Base-by-base conservation (phyloP, 2,113 vertebrate genomes). In the Boulengeromyrus knoepffleri region DNA sequence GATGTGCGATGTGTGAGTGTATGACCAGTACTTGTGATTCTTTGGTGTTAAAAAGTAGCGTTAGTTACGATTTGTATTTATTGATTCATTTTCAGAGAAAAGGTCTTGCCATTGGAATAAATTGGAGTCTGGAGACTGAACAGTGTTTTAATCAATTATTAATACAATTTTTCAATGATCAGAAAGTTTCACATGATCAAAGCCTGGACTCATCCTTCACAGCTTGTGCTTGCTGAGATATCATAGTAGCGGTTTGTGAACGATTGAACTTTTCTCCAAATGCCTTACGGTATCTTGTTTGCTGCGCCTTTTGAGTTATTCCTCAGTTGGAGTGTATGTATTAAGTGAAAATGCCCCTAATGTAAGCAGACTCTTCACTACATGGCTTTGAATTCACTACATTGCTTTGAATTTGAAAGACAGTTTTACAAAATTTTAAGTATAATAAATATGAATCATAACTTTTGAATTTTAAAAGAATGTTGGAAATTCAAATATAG, bases 101-200 rank as follows among this genome's bases (percentile, higher is more conserved):
- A 89, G 84, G 85, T 93, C 92, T 93, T 84, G 93, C 92, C 93
- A 94, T 89, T 92, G 88, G 89, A 94, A 91, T 94, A 91, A 92
- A 93, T 94, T 95, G 93, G 91, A 93, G 93, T 94, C 91, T 89
- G 94, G 94, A 94, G 93, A 93, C 84, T 83, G 90, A 93, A 94
- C 95, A 96, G 94, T 93, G 91, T 89, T 93, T 96, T 96, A 96
- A 97, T 97, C 96, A 96, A 96, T 98, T 97, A 97, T 97, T 97
- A 96, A 96, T 96, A 94, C 94, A 96, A 97, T 97, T 96, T 97
- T 96, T 96, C 94, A 94, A 96, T 96, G 94, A 97, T 95, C 94
- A 96, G 92, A 95, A 95, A 88, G 92, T 92, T 96, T 95, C 93
- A 93, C 94, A 94, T 95, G 96, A 97, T 97, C 96, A 98, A 97